These are phyloP conservation scores for Brienomyrus longianalis DNA, from an alignment of 2,113 vertebrate genomes.

Conservation along the genomic window DNA sequence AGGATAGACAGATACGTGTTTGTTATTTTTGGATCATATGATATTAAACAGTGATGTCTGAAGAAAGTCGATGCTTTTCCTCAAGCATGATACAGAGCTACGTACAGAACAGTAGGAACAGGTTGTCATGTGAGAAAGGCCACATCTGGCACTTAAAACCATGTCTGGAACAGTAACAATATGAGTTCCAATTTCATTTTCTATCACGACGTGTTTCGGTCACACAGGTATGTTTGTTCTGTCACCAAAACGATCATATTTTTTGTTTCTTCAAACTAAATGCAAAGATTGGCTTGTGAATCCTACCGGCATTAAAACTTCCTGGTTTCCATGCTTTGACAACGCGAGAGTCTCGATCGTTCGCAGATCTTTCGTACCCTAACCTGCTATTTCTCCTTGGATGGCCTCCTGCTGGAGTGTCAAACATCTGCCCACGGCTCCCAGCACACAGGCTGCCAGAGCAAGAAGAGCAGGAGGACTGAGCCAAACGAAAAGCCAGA, in stretches of 20 bases:
- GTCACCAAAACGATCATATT: background rate
- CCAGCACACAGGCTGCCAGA: background rate
- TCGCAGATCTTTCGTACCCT: background rate
- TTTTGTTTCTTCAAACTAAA: background rate
- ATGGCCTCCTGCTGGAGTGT: background rate
- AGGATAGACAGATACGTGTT: background rate
- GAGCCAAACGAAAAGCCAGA: background rate
- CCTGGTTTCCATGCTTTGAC: background rate
- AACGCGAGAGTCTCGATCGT: background rate
- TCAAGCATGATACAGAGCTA: background rate
- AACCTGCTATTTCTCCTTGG: background rate
- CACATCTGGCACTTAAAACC: background rate
- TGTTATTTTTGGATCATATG: background rate
- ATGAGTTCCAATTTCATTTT: background rate
- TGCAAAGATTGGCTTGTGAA: background rate
- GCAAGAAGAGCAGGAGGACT: background rate
- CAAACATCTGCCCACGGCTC: background rate
- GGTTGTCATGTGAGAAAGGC: background rate
- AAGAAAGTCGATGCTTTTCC: background rate
- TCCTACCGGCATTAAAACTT: background rate
- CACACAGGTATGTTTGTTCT: background rate
- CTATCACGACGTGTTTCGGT: background rate
- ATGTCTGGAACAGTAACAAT: background rate
- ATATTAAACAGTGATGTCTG: background rate
- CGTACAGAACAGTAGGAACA: background rate